Conservation (phyloP, 2,113 vertebrate species). For the Tylochromis polylepis region DNA sequence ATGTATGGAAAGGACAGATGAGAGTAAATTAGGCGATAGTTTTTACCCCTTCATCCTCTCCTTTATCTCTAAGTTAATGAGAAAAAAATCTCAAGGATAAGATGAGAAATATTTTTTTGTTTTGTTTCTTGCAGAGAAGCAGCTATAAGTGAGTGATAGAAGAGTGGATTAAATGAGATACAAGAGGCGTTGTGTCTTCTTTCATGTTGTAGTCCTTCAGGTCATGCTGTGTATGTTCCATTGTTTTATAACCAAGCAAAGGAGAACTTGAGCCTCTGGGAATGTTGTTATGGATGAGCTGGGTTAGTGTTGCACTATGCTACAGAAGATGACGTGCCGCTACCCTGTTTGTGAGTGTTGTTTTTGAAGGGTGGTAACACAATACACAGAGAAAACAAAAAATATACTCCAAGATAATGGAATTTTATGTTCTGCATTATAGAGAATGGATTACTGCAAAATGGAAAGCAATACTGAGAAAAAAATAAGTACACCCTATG, state of each 20-base stretch:
- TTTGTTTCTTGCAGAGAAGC: background rate
- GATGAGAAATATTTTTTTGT: background rate
- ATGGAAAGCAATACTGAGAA: background rate
- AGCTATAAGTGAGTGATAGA: background rate
- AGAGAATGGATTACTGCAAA: background rate
- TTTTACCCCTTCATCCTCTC: too few species aligned
- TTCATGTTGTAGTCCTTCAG: slow-evolving; percentile 13
- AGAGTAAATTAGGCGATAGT: slow-evolving; percentile 6
- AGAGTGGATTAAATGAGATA: slow-evolving; percentile 1
- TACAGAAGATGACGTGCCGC: background rate
- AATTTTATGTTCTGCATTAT: background rate
- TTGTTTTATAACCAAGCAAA: background rate
- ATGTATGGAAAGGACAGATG: background rate
- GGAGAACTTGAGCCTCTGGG: background rate
- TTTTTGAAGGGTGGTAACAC: background rate
- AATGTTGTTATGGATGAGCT: background rate
- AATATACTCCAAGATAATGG: background rate
- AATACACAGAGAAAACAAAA: background rate
- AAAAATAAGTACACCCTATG: background rate
- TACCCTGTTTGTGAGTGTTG: background rate
- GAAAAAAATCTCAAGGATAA: background rate
- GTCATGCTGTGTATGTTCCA: background rate
- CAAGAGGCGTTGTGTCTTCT: background rate
- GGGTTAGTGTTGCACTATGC: background rate
- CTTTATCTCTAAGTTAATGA: too few species aligned